These are phyloP conservation scores for Ormyrus thymus DNA, from an alignment of 2,888 invertebrate genomes.

Conservation along the genomic window DNA sequence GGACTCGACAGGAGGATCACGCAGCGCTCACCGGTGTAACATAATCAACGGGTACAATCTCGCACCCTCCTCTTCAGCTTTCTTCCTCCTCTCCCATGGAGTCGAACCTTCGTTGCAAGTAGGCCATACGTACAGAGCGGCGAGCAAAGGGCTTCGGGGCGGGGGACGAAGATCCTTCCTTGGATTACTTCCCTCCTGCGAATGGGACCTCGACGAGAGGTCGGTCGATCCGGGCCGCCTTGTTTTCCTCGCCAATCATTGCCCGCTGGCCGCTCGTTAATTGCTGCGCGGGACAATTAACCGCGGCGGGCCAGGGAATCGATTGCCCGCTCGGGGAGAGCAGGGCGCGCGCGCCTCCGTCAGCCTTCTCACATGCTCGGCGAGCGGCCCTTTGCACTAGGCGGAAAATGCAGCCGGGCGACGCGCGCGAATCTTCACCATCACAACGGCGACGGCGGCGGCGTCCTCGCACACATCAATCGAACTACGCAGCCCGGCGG, in stretches of 20 bases:
- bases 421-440: not conserved
- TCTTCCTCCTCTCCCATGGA: not conserved
- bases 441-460: slow-evolving; percentile 1
- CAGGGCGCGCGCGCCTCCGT: not conserved
- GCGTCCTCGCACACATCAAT: slow-evolving; percentile 7
- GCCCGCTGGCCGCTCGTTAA: slow-evolving; percentile 25
- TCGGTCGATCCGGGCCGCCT: slow-evolving; percentile 14
- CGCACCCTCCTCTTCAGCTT: not conserved
- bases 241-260: slow-evolving; percentile 25
- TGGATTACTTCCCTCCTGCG: not conserved
- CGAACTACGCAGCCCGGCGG: slow-evolving; percentile 29
- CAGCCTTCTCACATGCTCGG: slow-evolving; percentile 6
- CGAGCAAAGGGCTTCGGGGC: no score
- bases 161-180: slow-evolving; percentile 8
- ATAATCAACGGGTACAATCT: slow-evolving; percentile 20
- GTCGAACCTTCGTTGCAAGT: not conserved
- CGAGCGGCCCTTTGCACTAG: not conserved
- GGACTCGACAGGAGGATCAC: not conserved
- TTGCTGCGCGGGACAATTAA: slow-evolving; percentile 36
- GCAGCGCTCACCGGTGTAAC: slow-evolving; percentile 5
- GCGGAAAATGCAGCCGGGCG: slow-evolving; percentile 4
- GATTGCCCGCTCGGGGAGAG: slow-evolving; percentile 1
- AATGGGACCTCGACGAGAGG: slow-evolving; percentile 52
- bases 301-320: slow-evolving; percentile 5
- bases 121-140: slow-evolving; percentile 2